Percentiles rank a stretch among this genome's conserved stretches.
Evolutionary conservation across 2,113 vertebrate genomes (phyloP).

Genomic region (Miniopterus natalensis): DNA sequence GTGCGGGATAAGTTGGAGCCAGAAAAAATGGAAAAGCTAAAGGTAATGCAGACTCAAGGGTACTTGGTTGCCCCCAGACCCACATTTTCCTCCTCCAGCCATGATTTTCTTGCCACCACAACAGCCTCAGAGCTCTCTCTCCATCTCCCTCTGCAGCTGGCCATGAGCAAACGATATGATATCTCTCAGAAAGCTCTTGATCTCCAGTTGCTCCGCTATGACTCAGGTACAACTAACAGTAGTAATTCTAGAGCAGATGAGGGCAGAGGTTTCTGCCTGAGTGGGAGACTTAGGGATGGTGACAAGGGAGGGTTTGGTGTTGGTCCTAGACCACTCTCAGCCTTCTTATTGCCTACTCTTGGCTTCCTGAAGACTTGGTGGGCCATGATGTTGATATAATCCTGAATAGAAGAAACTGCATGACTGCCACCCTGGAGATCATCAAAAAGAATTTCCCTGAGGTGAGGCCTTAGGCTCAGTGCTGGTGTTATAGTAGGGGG

Average conservation of each 20-base stretch:
- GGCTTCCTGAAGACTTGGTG: constrained; percentile 84
- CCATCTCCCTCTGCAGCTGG: constrained; percentile 67
- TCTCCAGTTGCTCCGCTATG: constrained; percentile 89
- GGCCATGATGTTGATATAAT: constrained; percentile 88
- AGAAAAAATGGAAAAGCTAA: constrained; percentile 67
- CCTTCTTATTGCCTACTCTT: neutral
- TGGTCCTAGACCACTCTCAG: neutral
- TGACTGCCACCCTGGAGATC: constrained; percentile 90
- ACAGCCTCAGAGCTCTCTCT: neutral
- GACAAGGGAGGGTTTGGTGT: neutral
- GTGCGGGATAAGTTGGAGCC: constrained; percentile 54
- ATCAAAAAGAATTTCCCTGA: constrained; percentile 92
- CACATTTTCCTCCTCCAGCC: neutral
- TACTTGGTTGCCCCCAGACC: neutral
- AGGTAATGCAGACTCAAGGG: constrained; percentile 76
- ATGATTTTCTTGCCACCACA: neutral
- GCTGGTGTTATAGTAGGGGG: neutral
- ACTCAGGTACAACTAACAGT: constrained; percentile 79
- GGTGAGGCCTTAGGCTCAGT: constrained; percentile 5
- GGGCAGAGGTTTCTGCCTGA: neutral
- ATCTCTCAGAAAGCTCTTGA: constrained; percentile 89
- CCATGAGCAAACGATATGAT: constrained; percentile 92
- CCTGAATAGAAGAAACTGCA: constrained; percentile 89
- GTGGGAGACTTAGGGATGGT: neutral
- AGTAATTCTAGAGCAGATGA: neutral